Evolutionary conservation across 2,888 invertebrate species (phyloP).

Genomic region (Scelioninae gen. 1): DNA sequence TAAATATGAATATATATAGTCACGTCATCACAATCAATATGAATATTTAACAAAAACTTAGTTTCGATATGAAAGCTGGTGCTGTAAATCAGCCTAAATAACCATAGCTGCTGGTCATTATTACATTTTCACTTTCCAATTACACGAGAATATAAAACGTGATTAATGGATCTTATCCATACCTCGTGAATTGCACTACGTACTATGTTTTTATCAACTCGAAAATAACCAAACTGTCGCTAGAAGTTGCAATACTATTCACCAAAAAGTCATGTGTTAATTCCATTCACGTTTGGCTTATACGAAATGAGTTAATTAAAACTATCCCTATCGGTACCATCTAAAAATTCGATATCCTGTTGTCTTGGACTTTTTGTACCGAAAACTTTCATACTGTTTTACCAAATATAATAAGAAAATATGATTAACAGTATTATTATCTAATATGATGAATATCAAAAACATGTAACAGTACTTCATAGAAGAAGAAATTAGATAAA

Average conservation of each 20-base stretch:
- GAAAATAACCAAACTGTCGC: slow-evolving; percentile 22
- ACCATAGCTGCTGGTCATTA: slow-evolving; percentile 6
- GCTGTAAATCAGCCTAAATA: too few relatives aligned
- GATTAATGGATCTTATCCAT: slow-evolving; percentile 43
- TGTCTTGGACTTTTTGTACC: slow-evolving; percentile 22
- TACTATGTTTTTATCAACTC: slow-evolving; percentile 24
- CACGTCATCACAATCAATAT: too few relatives aligned
- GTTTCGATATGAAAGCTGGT: too few relatives aligned
- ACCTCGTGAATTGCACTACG: slow-evolving; percentile 33
- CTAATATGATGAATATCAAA: too few relatives aligned
- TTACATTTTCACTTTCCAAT: slow-evolving; percentile 44
- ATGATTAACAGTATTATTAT: too few relatives aligned
- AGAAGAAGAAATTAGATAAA: too few relatives aligned
- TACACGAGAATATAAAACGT: slow-evolving; percentile 37
- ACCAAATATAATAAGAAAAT: too few relatives aligned
- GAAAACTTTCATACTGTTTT: neutral
- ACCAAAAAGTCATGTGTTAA: slow-evolving; percentile 20
- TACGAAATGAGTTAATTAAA: slow-evolving; percentile 49
- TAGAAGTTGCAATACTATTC: slow-evolving; percentile 12
- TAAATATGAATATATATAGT: too few relatives aligned
- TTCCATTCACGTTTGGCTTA: slow-evolving; percentile 42
- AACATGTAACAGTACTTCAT: too few relatives aligned
- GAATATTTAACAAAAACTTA: too few relatives aligned
- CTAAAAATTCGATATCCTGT: slow-evolving; percentile 28
- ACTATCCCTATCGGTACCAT: slow-evolving; percentile 11